phyloP scores from a whole-genome alignment of 2,113 vertebrate genomes.

The Gnathonemus echidnorhynchus region DNA sequence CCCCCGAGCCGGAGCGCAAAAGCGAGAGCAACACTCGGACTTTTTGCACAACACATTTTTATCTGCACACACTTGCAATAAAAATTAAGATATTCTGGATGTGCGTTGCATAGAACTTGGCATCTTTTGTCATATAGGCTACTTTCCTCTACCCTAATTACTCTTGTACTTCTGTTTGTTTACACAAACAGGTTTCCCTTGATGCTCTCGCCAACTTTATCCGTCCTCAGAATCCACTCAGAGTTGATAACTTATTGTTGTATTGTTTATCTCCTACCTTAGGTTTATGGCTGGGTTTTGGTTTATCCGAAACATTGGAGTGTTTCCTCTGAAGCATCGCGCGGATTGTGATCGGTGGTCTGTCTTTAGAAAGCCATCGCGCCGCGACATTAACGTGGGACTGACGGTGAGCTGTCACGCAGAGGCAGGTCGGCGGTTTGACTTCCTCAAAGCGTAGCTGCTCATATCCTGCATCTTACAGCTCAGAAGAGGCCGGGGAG shows the following conservation, averaged over 20 bases:
- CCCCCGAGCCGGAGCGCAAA: neutral
- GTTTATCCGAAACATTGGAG: conserved; percentile 72
- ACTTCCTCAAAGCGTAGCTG: neutral
- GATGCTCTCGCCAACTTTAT: neutral
- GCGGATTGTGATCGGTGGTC: neutral
- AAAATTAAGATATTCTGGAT: neutral
- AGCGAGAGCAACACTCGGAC: neutral
- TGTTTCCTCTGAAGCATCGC: conserved; percentile 74
- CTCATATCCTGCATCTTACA: neutral
- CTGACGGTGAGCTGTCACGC: neutral
- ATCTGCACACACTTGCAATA: neutral
- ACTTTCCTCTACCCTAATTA: neutral
- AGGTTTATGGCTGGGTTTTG: conserved; percentile 66
- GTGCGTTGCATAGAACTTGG: neutral
- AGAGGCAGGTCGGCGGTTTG: neutral
- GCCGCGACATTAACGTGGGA: neutral
- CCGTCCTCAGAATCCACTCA: neutral
- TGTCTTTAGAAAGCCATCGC: neutral
- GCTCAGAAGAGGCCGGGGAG: neutral
- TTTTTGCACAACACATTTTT: neutral
- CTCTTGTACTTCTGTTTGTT: neutral
- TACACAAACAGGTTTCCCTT: neutral
- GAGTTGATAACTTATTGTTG: neutral
- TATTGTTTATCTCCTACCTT: conserved; percentile 60
- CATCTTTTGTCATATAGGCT: neutral